A percentile compares a stretch with the other conserved stretches of the same genome.
Evolutionary conservation across 2,797 vertebrate genomes (phyloP).

Genomic region (Gobionotothen gibberifrons): DNA sequence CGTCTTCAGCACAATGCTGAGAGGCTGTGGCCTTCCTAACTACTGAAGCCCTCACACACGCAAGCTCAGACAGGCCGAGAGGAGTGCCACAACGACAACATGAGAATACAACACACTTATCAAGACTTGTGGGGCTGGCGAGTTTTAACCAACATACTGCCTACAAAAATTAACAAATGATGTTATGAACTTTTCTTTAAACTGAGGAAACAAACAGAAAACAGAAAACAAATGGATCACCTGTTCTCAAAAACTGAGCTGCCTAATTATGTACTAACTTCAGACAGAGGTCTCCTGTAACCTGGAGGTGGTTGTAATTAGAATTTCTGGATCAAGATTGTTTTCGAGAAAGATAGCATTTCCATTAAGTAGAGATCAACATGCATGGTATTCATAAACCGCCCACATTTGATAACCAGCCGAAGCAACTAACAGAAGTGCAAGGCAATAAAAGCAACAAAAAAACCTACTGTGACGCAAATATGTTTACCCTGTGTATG

Average conservation of each 20-base stretch:
- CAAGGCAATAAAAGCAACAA: conserved; percentile 15
- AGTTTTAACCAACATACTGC: conserved; percentile 17
- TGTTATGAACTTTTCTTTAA: not conserved
- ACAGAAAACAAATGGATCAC: not conserved
- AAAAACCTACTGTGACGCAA: conserved; percentile 3
- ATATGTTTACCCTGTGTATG: conserved; percentile 12
- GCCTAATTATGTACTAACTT: not conserved
- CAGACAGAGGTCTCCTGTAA: not conserved
- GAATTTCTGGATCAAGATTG: no score
- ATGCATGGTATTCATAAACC: not conserved
- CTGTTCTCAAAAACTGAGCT: not conserved
- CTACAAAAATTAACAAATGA: not conserved
- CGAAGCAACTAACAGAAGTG: not conserved
- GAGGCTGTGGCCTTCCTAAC: conserved; percentile 27
- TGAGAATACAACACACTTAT: conserved; percentile 39
- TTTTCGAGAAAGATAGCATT: no score
- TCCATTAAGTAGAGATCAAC: not conserved
- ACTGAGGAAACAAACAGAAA: not conserved
- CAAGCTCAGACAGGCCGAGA: conserved; percentile 72
- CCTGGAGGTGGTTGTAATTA: not conserved
- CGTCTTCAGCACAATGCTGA: not conserved
- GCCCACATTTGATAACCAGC: conserved; percentile 10
- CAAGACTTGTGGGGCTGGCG: not conserved
- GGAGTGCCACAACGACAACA: conserved; percentile 58
- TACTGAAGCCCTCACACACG: conserved; percentile 30